Evolutionary conservation across 2,113 vertebrate genomes (phyloP), one percentile per base, ranked within the genome.

Genomic region (Benitochromis conjunctus): DNA sequence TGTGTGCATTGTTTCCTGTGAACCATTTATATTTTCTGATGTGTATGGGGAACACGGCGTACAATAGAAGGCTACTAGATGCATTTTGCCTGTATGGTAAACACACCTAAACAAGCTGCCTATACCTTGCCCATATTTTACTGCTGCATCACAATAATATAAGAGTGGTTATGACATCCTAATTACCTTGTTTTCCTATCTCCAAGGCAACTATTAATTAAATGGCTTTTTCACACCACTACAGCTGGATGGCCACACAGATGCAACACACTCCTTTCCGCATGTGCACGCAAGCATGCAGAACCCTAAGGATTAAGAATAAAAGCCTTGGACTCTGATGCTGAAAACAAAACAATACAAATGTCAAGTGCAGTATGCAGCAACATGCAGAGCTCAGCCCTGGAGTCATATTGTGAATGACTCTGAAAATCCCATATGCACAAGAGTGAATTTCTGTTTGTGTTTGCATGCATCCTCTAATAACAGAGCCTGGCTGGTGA

Each of bases 21-120:
- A 91, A 92, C 88, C 69, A 88, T 89, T 90, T 86, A 89, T 81
- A 71, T 88, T 66, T 91, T 89, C 60, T 91, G 82, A 91, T 87
- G 77, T 83, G 83, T 85, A 81, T 76, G 84, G 83, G 82, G 88
- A 91, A 78, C 56, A 76, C 0, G 3, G 69, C 51, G 56, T n/a
- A 83, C 83, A n/a, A 81, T 55, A 55, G 26, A 74, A 85, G 85
- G 80, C 82, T 91, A 90, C 86, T 57, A 88, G 83, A 54, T 58
- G 66, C 81, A 88, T 92, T 89, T 88, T 53, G 62, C 36, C 74
- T 54, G 57, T 12, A 55, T 66, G 80, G 69, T 60, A 83, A 84
- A 88, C 16, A 43, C 36, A 29, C 71, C 56, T 60, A 86, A 83
- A 90, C 11, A 64, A 34, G 66, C 24, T 14, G 60, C 60, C 60